These are phyloP conservation scores for Lagopus muta DNA, from an alignment of 2,113 vertebrate species.

Conservation along the genomic window DNA sequence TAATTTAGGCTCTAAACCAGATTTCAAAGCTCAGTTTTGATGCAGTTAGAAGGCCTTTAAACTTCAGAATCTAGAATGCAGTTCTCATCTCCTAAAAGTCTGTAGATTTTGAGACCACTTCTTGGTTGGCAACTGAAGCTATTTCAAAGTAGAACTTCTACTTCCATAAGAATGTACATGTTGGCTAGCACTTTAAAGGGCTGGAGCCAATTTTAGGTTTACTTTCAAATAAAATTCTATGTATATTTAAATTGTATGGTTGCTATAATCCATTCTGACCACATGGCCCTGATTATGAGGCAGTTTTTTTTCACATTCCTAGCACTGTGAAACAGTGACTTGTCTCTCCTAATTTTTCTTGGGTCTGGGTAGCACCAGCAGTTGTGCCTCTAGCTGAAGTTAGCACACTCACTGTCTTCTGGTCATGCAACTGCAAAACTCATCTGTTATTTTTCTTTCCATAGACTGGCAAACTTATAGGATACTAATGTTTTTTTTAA, in stretches of 20 bases:
- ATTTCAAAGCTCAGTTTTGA: neutral
- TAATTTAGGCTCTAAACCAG: neutral
- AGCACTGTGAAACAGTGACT: neutral
- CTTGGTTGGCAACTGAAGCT: neutral
- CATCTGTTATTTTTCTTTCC: neutral
- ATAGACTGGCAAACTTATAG: neutral
- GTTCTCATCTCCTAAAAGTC: neutral
- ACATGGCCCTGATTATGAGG: neutral
- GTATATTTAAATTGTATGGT: neutral
- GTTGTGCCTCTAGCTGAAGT: neutral
- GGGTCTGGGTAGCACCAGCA: neutral
- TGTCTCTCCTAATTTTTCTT: neutral
- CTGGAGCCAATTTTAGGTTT: neutral
- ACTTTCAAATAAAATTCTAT: neutral
- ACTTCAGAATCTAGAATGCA: neutral
- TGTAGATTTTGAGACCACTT: neutral
- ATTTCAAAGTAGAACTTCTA: slow-evolving; percentile 1
- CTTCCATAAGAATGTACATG: neutral
- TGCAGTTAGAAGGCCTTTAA: neutral
- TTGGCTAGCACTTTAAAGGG: neutral
- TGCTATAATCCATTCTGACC: neutral
- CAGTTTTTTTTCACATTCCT: neutral
- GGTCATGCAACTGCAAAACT: neutral
- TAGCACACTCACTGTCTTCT: neutral
- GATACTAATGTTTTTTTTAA: neutral